phyloP scores from a whole-genome alignment of 1,140 invertebrate species.

The Tetraneura akinire region DNA sequence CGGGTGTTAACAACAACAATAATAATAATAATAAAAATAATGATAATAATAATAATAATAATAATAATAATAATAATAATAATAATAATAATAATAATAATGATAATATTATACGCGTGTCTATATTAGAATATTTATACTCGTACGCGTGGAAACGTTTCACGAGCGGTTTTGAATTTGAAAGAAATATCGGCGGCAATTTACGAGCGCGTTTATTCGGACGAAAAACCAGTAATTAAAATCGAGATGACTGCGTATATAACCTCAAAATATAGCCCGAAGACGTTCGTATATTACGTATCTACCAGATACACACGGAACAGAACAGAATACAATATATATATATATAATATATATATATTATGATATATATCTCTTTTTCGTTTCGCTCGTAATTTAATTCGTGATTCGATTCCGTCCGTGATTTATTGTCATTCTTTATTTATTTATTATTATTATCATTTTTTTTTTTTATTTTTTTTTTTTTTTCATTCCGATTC shows the following conservation, averaged over 20 bases:
- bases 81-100: too few species aligned
- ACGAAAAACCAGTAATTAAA: slow-evolving; percentile 43
- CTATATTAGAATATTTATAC: neutral
- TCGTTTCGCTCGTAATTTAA: slow-evolving; percentile 29
- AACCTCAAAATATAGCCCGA: neutral
- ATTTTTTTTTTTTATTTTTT: neutral
- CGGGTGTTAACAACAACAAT: too few species aligned
- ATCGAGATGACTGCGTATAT: slow-evolving; percentile 2
- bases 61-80: too few species aligned
- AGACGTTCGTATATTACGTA: neutral
- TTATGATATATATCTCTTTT: neutral
- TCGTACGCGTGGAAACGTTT: neutral
- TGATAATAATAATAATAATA: too few species aligned
- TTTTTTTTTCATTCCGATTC: neutral
- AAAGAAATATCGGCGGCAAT: slow-evolving; percentile 37
- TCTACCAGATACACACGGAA: too few species aligned
- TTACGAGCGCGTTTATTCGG: slow-evolving; percentile 30
- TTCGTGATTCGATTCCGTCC: slow-evolving; percentile 41
- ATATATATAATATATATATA: too few species aligned
- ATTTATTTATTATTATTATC: neutral
- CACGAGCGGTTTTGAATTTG: neutral
- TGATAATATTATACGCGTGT: too few species aligned
- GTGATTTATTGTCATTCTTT: slow-evolving; percentile 40
- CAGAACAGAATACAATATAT: too few species aligned
- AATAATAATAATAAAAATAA: too few species aligned